Evolutionary conservation across 2,888 invertebrate species (phyloP), one percentile per base, ranked within the genome.

Genomic region (Sarcophaga subvicina): DNA sequence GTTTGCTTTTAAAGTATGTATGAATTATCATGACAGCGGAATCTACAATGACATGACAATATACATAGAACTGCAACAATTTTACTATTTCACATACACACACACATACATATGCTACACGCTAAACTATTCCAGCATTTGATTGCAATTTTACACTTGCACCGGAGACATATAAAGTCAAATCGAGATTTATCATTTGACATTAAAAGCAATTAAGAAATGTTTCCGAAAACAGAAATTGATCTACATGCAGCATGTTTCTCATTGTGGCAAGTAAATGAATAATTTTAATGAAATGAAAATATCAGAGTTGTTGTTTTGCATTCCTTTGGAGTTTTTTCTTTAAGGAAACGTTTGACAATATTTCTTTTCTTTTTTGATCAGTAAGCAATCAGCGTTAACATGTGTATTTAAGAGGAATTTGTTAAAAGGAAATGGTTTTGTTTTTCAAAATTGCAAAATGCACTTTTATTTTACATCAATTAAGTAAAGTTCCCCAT

Each of bases 201-300:
- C 80, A 86, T 83, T 77, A 83, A 83, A 86, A 86, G 83, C 86
- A 86, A 86, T 86, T 86, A 86, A 86, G 86, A 86, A 86, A 83
- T 86, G 86, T 83, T 62, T 62, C 20, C 10, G 22, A 20, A 60
- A 64, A 60, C 70, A 37, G 45, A 70, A 84, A 20, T 14, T 84
- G 79, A 75, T 75, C 70, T 75, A 69, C 78, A 75, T 78, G 75
- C 27, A 59, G 63, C 49, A 79, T 79, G 66, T 79, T 67, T 78
- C 8, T 20, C 54, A 54, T 14, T 54, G 17, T 54, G 54, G 5
- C 3, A 54, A 54, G 17, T 54, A 54, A 54, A 54, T 64, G 67
- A 73, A 37, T 78, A 47, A 75, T 76, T 75, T 20, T 54, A 59
- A 73, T 69, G 63, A 77, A 83, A 83, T 86, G 64, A 64, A 80